Evolutionary conservation across 2,113 vertebrate species (phyloP), one percentile per base, ranked within the genome.

Genomic region (Terrapene triunguis): DNA sequence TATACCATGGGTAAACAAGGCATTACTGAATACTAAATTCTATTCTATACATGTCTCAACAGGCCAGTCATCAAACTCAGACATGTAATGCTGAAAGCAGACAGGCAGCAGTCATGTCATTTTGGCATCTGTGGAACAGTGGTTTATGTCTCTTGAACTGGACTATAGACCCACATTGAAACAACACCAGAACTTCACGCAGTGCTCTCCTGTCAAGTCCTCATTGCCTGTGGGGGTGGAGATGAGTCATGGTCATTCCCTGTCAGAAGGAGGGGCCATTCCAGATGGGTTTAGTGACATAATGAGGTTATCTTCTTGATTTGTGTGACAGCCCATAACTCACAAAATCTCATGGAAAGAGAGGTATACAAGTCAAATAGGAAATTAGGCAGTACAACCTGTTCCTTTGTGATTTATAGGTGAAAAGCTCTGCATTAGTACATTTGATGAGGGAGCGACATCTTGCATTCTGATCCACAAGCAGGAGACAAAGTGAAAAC

Each of bases 1-100:
- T 0, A 53, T 6, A 6, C 50, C 2, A 0, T 1, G 42, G 59
- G 13, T 0, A 0, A 89, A 4, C 0, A 1, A 85, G 32, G 1
- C 54, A 81, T 90, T 76, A 24, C 38, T 6, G 13, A 47, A 29
- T 47, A 47, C 22, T 29, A 13, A 44, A 44, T 44, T 14, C 24
- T 74, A 55, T 24, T 19, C 19, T 90, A 59, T 22, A 69, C 53
- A 84, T 12, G 5, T 38, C 7, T 14, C 7, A 0, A 17, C 9
- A 0, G 8, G 24, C 0, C 21, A 51, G 19, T 3, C 1, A 83
- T 79, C 21, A 82, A 22, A 38, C n/a, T 19, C 65, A 69, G 65
- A 69, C 65, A n/a, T 19, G 19, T 69, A 69, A 69, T 69, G 65
- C 16, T 21, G n/a, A 38, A 83, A 89, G 32, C 11, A 84, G 47